Conservation (phyloP, 2,113 vertebrate genomes). For the Paralichthys olivaceus region DNA sequence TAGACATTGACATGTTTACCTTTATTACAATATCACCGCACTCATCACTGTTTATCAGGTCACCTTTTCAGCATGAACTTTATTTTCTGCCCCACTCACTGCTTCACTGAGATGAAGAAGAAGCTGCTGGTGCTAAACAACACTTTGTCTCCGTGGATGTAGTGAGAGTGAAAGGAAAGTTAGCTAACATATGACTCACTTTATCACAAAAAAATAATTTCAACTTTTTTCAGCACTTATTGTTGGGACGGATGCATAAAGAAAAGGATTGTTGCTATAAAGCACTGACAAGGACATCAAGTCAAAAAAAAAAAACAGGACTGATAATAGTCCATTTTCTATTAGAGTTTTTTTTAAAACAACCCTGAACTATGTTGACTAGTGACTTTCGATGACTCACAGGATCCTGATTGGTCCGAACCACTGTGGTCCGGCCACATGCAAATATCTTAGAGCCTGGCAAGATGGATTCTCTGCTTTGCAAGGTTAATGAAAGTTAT, state of each 20-base stretch:
- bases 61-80: neutral
- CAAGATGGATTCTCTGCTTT: slow-evolving; percentile 2
- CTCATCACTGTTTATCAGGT: neutral
- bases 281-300: neutral
- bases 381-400: neutral
- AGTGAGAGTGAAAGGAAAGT: neutral
- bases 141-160: neutral
- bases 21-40: neutral
- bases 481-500: slow-evolving; percentile 2
- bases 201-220: neutral
- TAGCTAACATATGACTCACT: neutral
- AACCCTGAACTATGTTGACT: too few species aligned
- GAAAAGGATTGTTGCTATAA: neutral
- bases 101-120: neutral
- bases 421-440: neutral
- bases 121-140: neutral
- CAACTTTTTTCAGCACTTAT: neutral
- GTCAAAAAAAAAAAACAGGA: neutral
- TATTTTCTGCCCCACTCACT: neutral
- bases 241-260: neutral
- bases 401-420: neutral
- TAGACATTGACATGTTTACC: too few species aligned
- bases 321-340: neutral
- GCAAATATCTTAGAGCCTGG: neutral
- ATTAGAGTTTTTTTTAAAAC: too few species aligned